Evolutionary conservation across 2,888 invertebrate genomes (phyloP).

Genomic region (Apodemia hepburni): DNA sequence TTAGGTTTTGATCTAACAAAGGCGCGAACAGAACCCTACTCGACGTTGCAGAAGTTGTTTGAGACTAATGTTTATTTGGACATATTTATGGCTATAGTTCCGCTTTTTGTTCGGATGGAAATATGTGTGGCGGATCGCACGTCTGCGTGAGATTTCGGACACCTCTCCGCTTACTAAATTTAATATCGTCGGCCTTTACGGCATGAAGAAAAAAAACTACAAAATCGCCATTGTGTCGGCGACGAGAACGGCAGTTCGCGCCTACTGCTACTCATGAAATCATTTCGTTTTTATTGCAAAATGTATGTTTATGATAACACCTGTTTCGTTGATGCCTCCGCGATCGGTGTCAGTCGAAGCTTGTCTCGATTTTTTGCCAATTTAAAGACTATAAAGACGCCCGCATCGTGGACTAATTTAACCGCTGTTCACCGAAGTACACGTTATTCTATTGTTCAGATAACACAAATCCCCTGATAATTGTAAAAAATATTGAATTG

Average conservation of each 20-base stretch:
- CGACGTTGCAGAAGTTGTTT: constrained; percentile 46
- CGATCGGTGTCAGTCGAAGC: constrained; percentile 75
- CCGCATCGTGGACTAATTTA: constrained; percentile 76
- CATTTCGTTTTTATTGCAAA: constrained; percentile 78
- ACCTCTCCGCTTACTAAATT: constrained; percentile 80
- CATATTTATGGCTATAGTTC: constrained; percentile 81
- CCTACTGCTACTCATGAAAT: constrained; percentile 79
- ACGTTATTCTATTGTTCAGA: constrained; percentile 56
- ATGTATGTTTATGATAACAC: constrained; percentile 81
- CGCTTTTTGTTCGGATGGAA: constrained; percentile 79
- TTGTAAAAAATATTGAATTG: constrained; percentile 16
- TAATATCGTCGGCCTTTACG: constrained; percentile 77
- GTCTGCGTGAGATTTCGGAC: constrained; percentile 80
- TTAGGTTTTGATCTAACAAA: constrained; percentile 16
- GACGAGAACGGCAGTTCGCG: constrained; percentile 76
- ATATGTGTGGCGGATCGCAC: constrained; percentile 81
- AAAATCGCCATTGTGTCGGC: constrained; percentile 78
- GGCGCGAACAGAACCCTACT: constrained; percentile 52
- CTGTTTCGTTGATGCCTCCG: constrained; percentile 78
- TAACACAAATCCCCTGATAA: constrained; percentile 35
- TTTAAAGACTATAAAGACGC: constrained; percentile 77
- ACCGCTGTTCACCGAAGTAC: constrained; percentile 75
- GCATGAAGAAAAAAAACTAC: constrained; percentile 67
- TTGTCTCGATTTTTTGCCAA: constrained; percentile 78
- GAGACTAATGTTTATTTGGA: constrained; percentile 79